Evolutionary conservation across 2,797 vertebrate species (phyloP).

Genomic region (Rhodeus uyekii): DNA sequence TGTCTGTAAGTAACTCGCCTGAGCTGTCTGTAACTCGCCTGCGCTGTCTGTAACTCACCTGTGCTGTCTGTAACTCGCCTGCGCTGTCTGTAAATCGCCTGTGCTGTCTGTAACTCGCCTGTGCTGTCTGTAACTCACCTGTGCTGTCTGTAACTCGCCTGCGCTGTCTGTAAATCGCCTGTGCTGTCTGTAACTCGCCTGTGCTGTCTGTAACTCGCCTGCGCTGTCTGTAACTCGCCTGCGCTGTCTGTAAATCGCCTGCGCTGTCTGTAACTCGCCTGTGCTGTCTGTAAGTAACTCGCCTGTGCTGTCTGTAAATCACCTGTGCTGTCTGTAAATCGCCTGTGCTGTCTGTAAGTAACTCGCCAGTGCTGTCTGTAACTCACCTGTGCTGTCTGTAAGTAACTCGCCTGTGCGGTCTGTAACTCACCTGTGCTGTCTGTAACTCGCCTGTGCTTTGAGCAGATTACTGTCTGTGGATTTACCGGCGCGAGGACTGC

Average conservation of each 20-base stretch:
- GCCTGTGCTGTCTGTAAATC: neutral
- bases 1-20: neutral
- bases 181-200: neutral
- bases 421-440: neutral
- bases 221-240: neutral
- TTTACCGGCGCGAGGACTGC: conserved; percentile 77
- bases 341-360: neutral
- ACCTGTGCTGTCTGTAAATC: neutral
- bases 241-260: neutral
- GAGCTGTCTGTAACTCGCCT: neutral
- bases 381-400: neutral
- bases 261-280: neutral
- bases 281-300: neutral
- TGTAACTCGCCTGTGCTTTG: neutral
- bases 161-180: neutral
- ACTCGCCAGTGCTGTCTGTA: neutral
- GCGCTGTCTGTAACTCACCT: neutral
- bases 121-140: neutral
- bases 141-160: neutral
- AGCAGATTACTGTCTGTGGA: conserved; percentile 81
- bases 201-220: neutral
- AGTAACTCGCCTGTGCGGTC: neutral
- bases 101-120: neutral
- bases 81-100: neutral
- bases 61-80: neutral